Evolutionary conservation across 2,113 vertebrate genomes (phyloP), one percentile per base, ranked within the genome.

Genomic region (Cyprinus carpio): DNA sequence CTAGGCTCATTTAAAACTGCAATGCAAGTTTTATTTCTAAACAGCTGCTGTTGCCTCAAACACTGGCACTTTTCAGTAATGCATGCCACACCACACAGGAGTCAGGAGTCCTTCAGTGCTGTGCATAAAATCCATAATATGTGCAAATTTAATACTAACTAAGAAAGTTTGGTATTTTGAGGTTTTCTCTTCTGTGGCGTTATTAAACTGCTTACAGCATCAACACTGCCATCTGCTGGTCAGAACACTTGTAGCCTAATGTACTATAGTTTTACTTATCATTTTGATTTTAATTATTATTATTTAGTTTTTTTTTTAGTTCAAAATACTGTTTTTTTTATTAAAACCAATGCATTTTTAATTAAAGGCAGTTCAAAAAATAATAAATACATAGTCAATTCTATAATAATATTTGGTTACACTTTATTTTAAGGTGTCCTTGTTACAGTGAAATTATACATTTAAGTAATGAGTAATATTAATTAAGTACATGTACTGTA

Each of bases 141-240:
- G 8, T 71, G 31, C 18, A 71, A 40, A 71, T 12, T 18, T 71
- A 23, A 23, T 71, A 71, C 31, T 69, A 34, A 34, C 0, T 0
- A 40, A 40, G 9, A 40, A 40, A 40, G 34, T 71, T 40, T 40
- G 67, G 2, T 71, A 40, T 71, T 71, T 23, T 49, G 72, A 49
- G 25, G 43, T 51, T 51, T 49, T 46, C 20, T n/a, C 34, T 72
- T 23, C 4, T 13, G 8, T n/a, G 18, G 31, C 23, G 69, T 34
- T 20, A 18, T 20, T 34, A 6, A 2, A n/a, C 2, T n/a, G 25
- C 7, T 46, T 27, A 75, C n/a, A 27, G 40, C 18, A 49, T 27
- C 72, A 49, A 6, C 72, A 40, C 31, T 40, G 43, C 74, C n/a
- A 43, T 27, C 74, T 75, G 74, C 43, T 75, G 74, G 74, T 49